These are phyloP conservation scores for Meloidogyne chitwoodi DNA, from an alignment of 1,140 invertebrate genomes.

Conservation along the genomic window DNA sequence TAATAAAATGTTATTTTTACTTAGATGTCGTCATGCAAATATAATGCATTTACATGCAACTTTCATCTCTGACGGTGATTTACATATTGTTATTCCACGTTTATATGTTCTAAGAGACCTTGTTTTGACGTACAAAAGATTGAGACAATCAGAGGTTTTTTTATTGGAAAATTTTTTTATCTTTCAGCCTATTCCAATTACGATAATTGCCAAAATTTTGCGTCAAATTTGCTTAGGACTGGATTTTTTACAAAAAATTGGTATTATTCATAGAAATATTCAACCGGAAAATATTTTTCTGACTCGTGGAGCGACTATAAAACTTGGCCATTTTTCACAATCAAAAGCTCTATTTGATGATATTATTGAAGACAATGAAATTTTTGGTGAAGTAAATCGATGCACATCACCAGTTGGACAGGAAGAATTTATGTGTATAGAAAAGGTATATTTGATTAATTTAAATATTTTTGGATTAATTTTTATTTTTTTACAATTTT, in stretches of 20 bases:
- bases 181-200: conserved; percentile 34
- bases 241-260: conserved; percentile 34
- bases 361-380: background rate
- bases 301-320: conserved; percentile 41
- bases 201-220: conserved; percentile 38
- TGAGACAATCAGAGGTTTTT: conserved; percentile 23
- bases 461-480: background rate
- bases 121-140: conserved; percentile 21
- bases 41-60: conserved; percentile 36
- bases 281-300: conserved; percentile 41
- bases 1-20: no score
- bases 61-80: conserved; percentile 32
- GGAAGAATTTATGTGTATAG: conserved; percentile 43
- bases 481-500: no score
- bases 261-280: conserved; percentile 42
- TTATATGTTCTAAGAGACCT: conserved; percentile 33
- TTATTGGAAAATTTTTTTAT: background rate
- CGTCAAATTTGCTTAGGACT: conserved; percentile 36
- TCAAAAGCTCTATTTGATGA: conserved; percentile 21
- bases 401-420: conserved; percentile 39
- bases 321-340: conserved; percentile 39
- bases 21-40: conserved; percentile 40
- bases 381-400: background rate
- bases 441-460: conserved; percentile 29
- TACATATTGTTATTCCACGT: conserved; percentile 36